Evolutionary conservation across 1,140 invertebrate genomes (phyloP).

Genomic region (Mizuhopecten yessoensis): DNA sequence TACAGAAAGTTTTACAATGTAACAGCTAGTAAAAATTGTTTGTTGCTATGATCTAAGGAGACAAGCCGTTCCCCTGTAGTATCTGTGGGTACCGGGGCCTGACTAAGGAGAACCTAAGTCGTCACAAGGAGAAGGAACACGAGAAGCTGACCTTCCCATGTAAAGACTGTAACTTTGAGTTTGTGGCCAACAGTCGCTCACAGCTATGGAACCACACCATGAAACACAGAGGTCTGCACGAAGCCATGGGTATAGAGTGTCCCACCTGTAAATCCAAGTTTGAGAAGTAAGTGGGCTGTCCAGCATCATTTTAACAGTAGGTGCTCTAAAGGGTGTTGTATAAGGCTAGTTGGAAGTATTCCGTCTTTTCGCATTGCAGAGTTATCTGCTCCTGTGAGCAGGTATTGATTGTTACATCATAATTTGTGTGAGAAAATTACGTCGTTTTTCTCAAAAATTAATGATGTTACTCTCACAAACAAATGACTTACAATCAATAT

Average conservation of each 20-base stretch:
- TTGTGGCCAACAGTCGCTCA: constrained; percentile 74
- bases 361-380: too few species aligned
- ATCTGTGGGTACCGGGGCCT: constrained; percentile 77
- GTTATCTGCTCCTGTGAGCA: too few species aligned
- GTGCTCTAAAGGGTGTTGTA: not conserved
- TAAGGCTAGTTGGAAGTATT: too few species aligned
- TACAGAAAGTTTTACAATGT: too few species aligned
- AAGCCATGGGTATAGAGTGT: constrained; percentile 75
- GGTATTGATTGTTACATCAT: too few species aligned
- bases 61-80: constrained; percentile 78
- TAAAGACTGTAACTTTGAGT: constrained; percentile 76
- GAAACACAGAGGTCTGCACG: constrained; percentile 76
- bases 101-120: constrained; percentile 77
- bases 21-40: too few species aligned
- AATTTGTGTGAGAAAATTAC: too few species aligned
- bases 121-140: constrained; percentile 80
- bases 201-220: constrained; percentile 81
- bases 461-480: too few species aligned
- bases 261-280: constrained; percentile 78
- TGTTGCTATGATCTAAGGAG: constrained; percentile 67
- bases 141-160: constrained; percentile 78
- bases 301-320: too few species aligned
- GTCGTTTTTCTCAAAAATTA: too few species aligned
- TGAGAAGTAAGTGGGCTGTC: constrained; percentile 72
- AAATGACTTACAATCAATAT: too few species aligned